Evolutionary conservation across 30 jellyfish, hydroid and myxozoan species (phyloP).

Genomic region (Turritopsis dohrnii): DNA sequence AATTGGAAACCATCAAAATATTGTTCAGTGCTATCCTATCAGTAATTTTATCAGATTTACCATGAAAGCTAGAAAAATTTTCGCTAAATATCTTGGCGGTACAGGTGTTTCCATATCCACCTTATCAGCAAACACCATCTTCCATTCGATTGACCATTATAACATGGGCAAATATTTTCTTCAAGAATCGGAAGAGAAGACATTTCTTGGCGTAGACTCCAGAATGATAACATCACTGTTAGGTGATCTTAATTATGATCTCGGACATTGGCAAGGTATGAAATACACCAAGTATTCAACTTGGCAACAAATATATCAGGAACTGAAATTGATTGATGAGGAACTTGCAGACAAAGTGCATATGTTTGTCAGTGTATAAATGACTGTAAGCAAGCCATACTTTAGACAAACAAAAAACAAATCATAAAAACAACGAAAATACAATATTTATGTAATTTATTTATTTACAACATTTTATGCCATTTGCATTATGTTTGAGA

Average conservation of each 20-base stretch:
- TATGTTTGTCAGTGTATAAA: constrained; percentile 23
- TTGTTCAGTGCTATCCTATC: constrained; percentile 5
- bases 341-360: constrained; percentile 20
- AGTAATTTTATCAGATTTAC: neutral
- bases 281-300: constrained; percentile 14
- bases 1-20: constrained; percentile 9
- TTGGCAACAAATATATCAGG: constrained; percentile 11
- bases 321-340: neutral
- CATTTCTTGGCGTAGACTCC: constrained; percentile 16
- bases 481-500: too few species aligned
- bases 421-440: neutral
- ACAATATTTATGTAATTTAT: neutral
- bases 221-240: constrained; percentile 20
- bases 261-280: constrained; percentile 22
- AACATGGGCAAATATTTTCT: constrained; percentile 15
- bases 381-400: neutral
- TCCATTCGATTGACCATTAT: constrained; percentile 25
- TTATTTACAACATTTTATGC: neutral
- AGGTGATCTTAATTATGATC: constrained; percentile 17
- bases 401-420: neutral
- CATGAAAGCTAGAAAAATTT: constrained; percentile 10
- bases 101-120: constrained; percentile 18
- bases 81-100: constrained; percentile 2
- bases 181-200: constrained; percentile 3
- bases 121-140: constrained; percentile 24